Conservation (phyloP, 2,113 vertebrate species). For the Lepidothrix coronata region DNA sequence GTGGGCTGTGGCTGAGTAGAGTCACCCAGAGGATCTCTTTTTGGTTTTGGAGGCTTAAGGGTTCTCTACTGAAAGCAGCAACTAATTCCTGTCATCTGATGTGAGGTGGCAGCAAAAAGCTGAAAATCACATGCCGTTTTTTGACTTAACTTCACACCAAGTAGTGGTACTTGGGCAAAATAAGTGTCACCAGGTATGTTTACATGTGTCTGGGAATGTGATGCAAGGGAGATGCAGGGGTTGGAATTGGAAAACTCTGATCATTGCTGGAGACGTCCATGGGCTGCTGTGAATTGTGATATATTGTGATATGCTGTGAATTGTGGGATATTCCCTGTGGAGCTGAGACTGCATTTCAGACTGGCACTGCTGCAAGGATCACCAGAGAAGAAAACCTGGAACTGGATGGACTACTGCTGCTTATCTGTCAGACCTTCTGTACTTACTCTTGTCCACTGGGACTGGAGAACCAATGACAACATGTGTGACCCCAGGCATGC, state of each 20-base stretch:
- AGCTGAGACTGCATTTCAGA: not conserved
- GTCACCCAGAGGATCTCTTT: not conserved
- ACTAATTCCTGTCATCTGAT: not conserved
- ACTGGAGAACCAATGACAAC: not conserved
- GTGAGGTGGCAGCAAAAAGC: not conserved
- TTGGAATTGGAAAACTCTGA: fast-evolving
- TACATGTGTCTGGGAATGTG: fast-evolving
- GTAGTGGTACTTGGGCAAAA: not conserved
- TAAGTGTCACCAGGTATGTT: not conserved
- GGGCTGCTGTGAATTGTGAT: not conserved
- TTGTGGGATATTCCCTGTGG: not conserved
- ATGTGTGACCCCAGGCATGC: fast-evolving
- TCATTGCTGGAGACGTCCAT: fast-evolving
- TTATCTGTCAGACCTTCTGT: not conserved
- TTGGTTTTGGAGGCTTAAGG: not conserved
- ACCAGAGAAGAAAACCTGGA: not conserved
- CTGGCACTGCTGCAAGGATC: not conserved
- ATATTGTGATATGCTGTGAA: not conserved
- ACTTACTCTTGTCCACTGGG: fast-evolving
- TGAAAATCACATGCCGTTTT: not conserved
- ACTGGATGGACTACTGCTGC: not conserved
- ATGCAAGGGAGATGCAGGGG: not conserved
- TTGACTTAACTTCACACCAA: not conserved
- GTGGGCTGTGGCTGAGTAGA: not conserved
- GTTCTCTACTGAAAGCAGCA: not conserved